phyloP scores from a whole-genome alignment of 2,888 invertebrate genomes.

The Brassicogethes aeneus region DNA sequence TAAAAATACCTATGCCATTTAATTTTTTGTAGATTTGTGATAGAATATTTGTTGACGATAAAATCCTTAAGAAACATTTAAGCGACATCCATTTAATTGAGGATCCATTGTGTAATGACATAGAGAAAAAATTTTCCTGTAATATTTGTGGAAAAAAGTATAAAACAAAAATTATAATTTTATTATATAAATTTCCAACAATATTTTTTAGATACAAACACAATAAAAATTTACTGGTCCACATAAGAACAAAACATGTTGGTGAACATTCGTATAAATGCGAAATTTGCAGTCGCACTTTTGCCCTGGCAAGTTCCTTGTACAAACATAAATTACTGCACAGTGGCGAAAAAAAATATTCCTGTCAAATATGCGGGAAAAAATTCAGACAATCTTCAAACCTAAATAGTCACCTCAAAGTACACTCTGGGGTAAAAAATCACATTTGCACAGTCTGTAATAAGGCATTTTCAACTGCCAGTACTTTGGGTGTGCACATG shows the following conservation, averaged over 20 bases:
- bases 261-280: constrained; percentile 37
- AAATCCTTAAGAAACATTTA: constrained; percentile 30
- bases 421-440: constrained; percentile 35
- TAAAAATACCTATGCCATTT: too few species aligned
- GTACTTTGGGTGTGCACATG: constrained; percentile 33
- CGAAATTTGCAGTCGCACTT: constrained; percentile 35
- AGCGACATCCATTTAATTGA: constrained; percentile 29
- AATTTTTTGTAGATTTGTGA: constrained; percentile 34
- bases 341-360: constrained; percentile 29
- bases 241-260: constrained; percentile 35
- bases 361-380: constrained; percentile 34
- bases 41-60: constrained; percentile 28
- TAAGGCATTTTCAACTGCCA: constrained; percentile 31
- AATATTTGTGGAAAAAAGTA: constrained; percentile 37
- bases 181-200: too few species aligned
- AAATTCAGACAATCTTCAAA: constrained; percentile 36
- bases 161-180: constrained; percentile 4
- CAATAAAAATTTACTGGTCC: constrained; percentile 32
- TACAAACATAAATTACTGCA: constrained; percentile 36
- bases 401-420: constrained; percentile 32
- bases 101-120: constrained; percentile 12
- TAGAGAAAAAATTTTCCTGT: constrained; percentile 33
- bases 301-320: constrained; percentile 35
- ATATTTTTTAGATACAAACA: constrained; percentile 30
- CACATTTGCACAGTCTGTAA: constrained; percentile 35